Conservation (phyloP, 2,888 invertebrate species). For the Napeogenes inachia region DNA sequence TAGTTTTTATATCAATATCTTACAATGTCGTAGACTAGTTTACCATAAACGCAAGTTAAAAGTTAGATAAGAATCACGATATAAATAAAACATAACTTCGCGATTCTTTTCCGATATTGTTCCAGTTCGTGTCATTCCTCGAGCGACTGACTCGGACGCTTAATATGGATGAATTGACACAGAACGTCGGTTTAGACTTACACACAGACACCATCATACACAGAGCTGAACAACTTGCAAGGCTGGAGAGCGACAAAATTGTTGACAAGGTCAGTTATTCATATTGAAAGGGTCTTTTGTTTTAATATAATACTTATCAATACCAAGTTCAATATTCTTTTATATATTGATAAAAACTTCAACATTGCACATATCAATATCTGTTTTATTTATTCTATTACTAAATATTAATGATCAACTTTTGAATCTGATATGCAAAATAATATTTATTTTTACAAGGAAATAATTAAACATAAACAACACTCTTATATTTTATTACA, state of each 20-base stretch:
- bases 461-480: constrained; percentile 1
- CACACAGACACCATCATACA: constrained; percentile 90
- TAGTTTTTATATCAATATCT: constrained; percentile 13
- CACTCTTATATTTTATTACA: not conserved
- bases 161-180: constrained; percentile 89
- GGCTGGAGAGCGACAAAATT: constrained; percentile 88
- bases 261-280: constrained; percentile 84
- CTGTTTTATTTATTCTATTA: too few relatives aligned
- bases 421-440: too few relatives aligned
- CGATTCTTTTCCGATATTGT: constrained; percentile 9
- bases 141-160: constrained; percentile 89
- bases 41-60: not conserved
- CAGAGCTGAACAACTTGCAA: constrained; percentile 89
- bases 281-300: constrained; percentile 17
- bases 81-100: constrained; percentile 15
- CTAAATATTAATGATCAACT: too few relatives aligned
- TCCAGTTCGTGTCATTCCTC: constrained; percentile 87
- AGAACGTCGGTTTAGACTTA: constrained; percentile 88
- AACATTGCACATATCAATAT: too few relatives aligned
- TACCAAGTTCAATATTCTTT: too few relatives aligned
- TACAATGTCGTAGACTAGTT: constrained; percentile 4
- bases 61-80: constrained; percentile 7
- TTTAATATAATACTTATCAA: not conserved
- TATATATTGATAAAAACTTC: too few relatives aligned
- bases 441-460: constrained; percentile 3